phyloP scores from a whole-genome alignment of 2,888 invertebrate species.

The Creontiades dilutus region DNA sequence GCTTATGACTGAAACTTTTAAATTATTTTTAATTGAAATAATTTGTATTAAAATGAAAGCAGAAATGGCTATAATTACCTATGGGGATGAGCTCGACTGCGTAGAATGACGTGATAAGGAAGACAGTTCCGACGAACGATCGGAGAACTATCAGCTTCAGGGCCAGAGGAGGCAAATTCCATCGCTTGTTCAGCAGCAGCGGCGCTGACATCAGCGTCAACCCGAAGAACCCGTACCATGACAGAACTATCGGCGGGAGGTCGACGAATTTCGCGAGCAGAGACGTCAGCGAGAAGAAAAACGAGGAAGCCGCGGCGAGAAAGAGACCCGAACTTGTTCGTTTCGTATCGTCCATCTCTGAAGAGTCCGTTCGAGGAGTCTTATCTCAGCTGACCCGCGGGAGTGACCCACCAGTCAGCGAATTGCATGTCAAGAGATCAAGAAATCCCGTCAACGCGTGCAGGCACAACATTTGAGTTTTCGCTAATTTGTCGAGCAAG shows the following conservation, averaged over 20 bases:
- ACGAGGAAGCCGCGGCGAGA: conserved; percentile 69
- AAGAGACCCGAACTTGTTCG: conserved; percentile 53
- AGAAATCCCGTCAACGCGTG: neutral
- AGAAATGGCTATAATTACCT: too few species aligned
- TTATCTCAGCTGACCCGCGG: conserved; percentile 7
- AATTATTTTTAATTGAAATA: too few species aligned
- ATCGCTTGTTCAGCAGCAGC: neutral
- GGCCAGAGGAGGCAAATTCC: conserved; percentile 37
- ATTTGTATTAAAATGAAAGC: too few species aligned
- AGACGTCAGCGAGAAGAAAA: conserved; percentile 71
- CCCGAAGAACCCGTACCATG: conserved; percentile 69
- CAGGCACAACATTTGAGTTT: neutral
- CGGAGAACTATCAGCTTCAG: conserved; percentile 46
- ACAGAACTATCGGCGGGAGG: conserved; percentile 69
- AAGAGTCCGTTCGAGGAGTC: neutral
- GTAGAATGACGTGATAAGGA: conserved; percentile 66
- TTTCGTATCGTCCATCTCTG: conserved; percentile 17
- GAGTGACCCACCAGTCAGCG: neutral
- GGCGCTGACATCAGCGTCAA: conserved; percentile 52
- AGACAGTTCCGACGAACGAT: conserved; percentile 60
- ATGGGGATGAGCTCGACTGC: conserved; percentile 70
- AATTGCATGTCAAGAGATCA: conserved; percentile 20
- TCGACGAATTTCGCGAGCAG: conserved; percentile 66
- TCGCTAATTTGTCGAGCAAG: neutral
- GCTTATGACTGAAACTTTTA: too few species aligned